Percentiles rank a stretch among this genome's conserved stretches.
These are phyloP conservation scores for Chrosomus eos DNA, from an alignment of 2,797 vertebrate species.

Conservation along the genomic window DNA sequence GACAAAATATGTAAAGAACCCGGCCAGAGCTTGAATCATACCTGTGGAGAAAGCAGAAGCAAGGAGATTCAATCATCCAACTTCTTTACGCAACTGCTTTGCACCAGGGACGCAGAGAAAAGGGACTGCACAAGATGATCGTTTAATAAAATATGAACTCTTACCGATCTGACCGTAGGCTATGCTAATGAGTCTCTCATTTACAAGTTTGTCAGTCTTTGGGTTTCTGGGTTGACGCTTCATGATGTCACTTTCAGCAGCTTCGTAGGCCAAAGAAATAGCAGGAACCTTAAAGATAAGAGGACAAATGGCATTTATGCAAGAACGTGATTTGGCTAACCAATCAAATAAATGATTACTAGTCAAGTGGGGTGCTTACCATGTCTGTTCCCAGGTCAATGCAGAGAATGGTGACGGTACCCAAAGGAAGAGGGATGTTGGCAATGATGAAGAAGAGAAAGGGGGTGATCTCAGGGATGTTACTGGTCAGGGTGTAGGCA, in stretches of 20 bases:
- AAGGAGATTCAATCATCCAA: not conserved
- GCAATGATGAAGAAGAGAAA: slow-evolving; percentile 96
- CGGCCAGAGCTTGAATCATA: slow-evolving; percentile 90
- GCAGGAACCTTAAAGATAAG: slow-evolving; percentile 84
- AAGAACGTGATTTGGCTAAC: not conserved
- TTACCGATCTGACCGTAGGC: slow-evolving; percentile 97
- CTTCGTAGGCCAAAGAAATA: slow-evolving; percentile 96
- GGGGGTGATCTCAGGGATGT: slow-evolving; percentile 96
- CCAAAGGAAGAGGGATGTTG: slow-evolving; percentile 93
- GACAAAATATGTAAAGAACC: slow-evolving; percentile 91
- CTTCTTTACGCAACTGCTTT: not conserved
- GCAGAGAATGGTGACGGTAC: slow-evolving; percentile 96
- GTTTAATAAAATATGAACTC: slow-evolving; percentile 32
- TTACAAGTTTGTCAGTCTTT: slow-evolving; percentile 94
- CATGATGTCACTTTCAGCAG: slow-evolving; percentile 98
- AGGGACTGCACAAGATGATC: not conserved
- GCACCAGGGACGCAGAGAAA: not conserved
- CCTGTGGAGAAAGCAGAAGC: slow-evolving; percentile 66
- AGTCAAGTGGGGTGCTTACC: slow-evolving; percentile 72
- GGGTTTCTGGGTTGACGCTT: slow-evolving; percentile 96
- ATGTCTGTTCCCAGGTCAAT: slow-evolving; percentile 98
- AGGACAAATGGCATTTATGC: not conserved
- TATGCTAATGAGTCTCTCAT: slow-evolving; percentile 95
- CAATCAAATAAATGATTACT: not conserved
- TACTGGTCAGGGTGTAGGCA: slow-evolving; percentile 95